phyloP scores from a whole-genome alignment of 2,888 invertebrate species.

The Stenchaetothrips biformis region DNA sequence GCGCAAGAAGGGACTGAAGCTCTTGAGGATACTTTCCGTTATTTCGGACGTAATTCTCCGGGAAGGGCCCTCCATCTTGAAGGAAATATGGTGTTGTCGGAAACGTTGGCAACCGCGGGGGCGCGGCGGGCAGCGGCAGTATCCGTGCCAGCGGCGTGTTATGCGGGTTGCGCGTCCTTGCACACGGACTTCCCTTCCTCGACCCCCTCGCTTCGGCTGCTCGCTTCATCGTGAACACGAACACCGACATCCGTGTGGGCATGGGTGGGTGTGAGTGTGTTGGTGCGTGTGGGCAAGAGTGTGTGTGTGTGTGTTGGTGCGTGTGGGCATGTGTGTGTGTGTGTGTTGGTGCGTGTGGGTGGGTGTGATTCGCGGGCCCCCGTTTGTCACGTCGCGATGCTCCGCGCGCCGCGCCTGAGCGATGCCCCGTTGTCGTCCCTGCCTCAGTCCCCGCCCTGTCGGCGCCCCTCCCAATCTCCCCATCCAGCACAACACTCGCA shows the following conservation, averaged over 20 bases:
- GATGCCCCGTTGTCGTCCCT: background rate
- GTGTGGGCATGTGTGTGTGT: no score
- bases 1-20: background rate
- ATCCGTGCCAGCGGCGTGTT: background rate
- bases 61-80: constrained; percentile 22
- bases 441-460: background rate
- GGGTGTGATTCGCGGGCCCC: background rate
- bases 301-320: background rate
- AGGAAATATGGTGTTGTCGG: constrained; percentile 21
- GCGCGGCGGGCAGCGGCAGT: background rate
- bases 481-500: background rate
- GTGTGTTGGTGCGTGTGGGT: no score
- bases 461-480: background rate
- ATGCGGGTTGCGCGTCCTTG: background rate
- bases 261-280: no score
- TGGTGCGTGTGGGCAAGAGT: no score
- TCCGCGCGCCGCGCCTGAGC: background rate
- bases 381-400: background rate
- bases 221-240: no score
- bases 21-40: constrained; percentile 21
- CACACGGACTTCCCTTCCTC: no score
- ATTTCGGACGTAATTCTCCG: constrained; percentile 18
- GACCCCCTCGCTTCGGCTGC: no score
- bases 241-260: no score
- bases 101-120: constrained; percentile 8